Evolutionary conservation across 2,888 invertebrate genomes (phyloP).

Genomic region (Agrotis puta): DNA sequence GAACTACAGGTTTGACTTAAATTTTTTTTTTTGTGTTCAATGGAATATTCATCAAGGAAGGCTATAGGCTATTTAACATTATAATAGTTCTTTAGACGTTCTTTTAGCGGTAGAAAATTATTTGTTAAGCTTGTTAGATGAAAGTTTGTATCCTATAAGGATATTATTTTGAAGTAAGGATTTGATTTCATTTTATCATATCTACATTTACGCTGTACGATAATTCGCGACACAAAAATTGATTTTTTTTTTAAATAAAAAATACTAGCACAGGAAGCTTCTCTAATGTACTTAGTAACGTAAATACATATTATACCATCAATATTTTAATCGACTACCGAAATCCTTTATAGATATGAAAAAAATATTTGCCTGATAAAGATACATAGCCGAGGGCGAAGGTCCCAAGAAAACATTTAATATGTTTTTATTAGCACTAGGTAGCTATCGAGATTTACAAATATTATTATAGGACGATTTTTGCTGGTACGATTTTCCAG

Average conservation of each 20-base stretch:
- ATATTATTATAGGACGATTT: slow-evolving; percentile 53
- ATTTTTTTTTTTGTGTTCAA: too few relatives aligned
- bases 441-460: slow-evolving; percentile 48
- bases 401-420: slow-evolving; percentile 58
- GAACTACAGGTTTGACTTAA: too few relatives aligned
- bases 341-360: slow-evolving; percentile 45
- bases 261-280: neutral
- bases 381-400: slow-evolving; percentile 37
- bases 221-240: neutral
- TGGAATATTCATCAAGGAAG: too few relatives aligned
- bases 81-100: slow-evolving; percentile 50
- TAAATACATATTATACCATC: neutral
- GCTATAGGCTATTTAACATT: neutral
- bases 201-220: neutral
- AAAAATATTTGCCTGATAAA: slow-evolving; percentile 25
- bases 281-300: neutral
- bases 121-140: neutral
- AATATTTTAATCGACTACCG: slow-evolving; percentile 25
- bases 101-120: slow-evolving; percentile 34
- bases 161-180: too few relatives aligned
- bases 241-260: too few relatives aligned
- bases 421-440: slow-evolving; percentile 44
- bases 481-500: neutral
- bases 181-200: neutral
- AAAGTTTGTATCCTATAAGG: neutral